phyloP scores from a whole-genome alignment of 1,140 invertebrate species.

The Camponotus vicinus region DNA sequence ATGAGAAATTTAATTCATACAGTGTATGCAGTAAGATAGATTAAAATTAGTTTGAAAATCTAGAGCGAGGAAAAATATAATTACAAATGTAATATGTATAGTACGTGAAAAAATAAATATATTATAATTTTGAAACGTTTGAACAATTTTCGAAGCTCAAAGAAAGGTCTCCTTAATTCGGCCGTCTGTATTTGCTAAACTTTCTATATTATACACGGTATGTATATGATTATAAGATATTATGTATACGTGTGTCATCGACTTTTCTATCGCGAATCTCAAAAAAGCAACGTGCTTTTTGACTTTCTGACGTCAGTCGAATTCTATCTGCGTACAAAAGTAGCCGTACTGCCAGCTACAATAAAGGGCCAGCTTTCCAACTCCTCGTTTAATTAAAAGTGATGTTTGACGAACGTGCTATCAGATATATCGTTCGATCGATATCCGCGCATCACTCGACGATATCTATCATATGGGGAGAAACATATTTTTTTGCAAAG shows the following conservation, averaged over 20 bases:
- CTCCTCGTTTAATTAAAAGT: slow-evolving; percentile 55
- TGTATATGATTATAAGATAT: slow-evolving; percentile 50
- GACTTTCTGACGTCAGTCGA: slow-evolving; percentile 32
- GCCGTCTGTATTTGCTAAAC: slow-evolving; percentile 57
- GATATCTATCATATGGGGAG: slow-evolving; percentile 24
- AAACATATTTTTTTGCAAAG: slow-evolving; percentile 43
- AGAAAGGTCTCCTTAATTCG: slow-evolving; percentile 52
- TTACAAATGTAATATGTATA: neutral
- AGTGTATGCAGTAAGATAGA: neutral
- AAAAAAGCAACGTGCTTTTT: slow-evolving; percentile 42
- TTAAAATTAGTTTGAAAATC: neutral
- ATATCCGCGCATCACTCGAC: slow-evolving; percentile 3
- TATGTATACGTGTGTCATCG: slow-evolving; percentile 49
- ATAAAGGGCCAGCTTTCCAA: slow-evolving; percentile 39
- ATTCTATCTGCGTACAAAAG: slow-evolving; percentile 52
- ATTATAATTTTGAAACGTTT: neutral
- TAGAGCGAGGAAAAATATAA: neutral
- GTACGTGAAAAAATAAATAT: neutral
- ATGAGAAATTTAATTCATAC: neutral
- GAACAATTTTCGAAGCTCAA: neutral
- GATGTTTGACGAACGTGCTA: slow-evolving; percentile 53
- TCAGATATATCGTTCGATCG: slow-evolving; percentile 25
- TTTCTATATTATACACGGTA: slow-evolving; percentile 58
- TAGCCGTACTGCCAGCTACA: slow-evolving; percentile 55
- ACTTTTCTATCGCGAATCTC: slow-evolving; percentile 45